Evolutionary conservation across 2,113 vertebrate species (phyloP), one percentile per base, ranked within the genome.

Genomic region (Aviceda subcristata): DNA sequence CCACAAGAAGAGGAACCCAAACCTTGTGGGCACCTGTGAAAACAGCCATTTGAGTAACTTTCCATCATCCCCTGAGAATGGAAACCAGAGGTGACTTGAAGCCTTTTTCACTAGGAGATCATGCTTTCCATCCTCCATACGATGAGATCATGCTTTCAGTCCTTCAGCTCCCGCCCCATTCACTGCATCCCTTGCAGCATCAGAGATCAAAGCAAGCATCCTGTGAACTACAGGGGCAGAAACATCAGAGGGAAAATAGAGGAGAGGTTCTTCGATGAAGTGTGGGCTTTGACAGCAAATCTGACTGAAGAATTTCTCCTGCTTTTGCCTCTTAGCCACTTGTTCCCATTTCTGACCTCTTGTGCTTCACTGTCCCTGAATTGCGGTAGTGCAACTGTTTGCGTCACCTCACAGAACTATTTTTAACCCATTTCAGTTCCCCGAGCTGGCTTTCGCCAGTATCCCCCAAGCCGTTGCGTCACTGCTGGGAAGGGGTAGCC

Each of bases 401-500:
- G 48, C 0, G 0, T 88, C 67, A 48, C 63, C 24, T 69, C 1
- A 0, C 29, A 36, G 82, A 76, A 48, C 39, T 88, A 7, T 83
- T 96, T 95, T 88, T 83, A 92, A 69, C 67, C 22, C 29, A 7
- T 83, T 83, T 93, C 57, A 60, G 18, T 92, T 94, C 91, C 72
- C 6, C 3, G 10, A 11, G 27, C 2, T 85, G 38, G 16, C 60
- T 71, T 85, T 85, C 27, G 3, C 10, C 69, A 77, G 53, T 55
- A 15, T 66, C 15, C 46, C n/a, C 38, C 22, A 23, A 7, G 46
- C 56, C 59, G 60, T 46, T 43, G 38, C 24, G 17, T 1, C 15
- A 2, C 7, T 45, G 46, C 77, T 78, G 51, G 46, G n/a, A 38
- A 55, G 26, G 29, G 26, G 38, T 38, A 18, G 53, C 10, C 66